Evolutionary conservation across 30 jellyfish, hydroid and myxozoan genomes (phyloP).

Genomic region (Aurelia sp.): DNA sequence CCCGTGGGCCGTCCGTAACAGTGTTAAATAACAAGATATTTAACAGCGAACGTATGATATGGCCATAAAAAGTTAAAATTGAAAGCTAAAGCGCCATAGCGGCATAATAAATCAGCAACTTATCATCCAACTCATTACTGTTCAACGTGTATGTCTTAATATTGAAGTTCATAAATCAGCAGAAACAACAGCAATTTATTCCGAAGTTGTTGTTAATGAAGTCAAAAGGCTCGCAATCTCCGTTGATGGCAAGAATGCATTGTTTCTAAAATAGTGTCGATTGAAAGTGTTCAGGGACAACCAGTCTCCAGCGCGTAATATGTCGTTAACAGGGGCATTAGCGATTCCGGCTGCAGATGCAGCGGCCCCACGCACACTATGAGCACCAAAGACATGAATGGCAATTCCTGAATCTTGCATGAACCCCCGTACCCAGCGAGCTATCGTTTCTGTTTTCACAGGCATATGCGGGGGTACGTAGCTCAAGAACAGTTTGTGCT

Average conservation of each 20-base stretch:
- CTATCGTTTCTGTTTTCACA: slow-evolving; percentile 29
- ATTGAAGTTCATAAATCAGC: too few relatives aligned
- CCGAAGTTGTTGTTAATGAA: too few relatives aligned
- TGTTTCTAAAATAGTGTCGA: not conserved
- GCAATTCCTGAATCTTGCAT: slow-evolving; percentile 18
- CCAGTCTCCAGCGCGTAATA: not conserved
- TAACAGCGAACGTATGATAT: too few relatives aligned
- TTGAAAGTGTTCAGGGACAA: not conserved
- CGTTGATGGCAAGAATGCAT: not conserved
- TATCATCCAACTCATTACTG: too few relatives aligned
- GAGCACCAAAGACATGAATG: slow-evolving; percentile 5
- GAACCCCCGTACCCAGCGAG: slow-evolving; percentile 28
- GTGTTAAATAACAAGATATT: too few relatives aligned
- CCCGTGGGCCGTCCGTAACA: too few relatives aligned
- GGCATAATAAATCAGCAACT: too few relatives aligned
- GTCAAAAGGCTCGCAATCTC: not conserved
- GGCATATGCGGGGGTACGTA: slow-evolving; percentile 25
- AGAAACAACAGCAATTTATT: too few relatives aligned
- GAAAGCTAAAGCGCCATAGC: too few relatives aligned
- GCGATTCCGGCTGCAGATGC: not conserved
- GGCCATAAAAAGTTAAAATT: too few relatives aligned
- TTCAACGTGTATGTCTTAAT: too few relatives aligned
- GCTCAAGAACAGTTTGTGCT: not conserved
- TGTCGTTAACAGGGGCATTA: not conserved
- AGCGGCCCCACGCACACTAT: slow-evolving; percentile 16